Evolutionary conservation across 1,140 invertebrate genomes (phyloP).

Genomic region (Ceratina australensis): DNA sequence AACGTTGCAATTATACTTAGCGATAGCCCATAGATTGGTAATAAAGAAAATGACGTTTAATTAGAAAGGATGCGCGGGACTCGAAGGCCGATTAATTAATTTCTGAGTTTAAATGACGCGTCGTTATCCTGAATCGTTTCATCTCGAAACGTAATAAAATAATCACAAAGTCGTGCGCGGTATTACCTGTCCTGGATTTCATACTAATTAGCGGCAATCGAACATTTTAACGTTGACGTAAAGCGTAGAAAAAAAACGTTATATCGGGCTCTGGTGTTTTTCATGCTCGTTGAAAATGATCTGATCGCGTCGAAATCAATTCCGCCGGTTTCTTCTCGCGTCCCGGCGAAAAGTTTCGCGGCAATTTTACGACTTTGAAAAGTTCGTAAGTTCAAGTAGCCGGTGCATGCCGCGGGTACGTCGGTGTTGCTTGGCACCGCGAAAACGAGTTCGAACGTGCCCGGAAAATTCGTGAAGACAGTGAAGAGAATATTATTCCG

Average conservation of each 20-base stretch:
- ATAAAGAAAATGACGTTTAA: not conserved
- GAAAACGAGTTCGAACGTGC: not conserved
- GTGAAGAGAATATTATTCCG: constrained; percentile 39
- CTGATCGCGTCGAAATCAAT: constrained; percentile 37
- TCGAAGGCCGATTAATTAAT: not conserved
- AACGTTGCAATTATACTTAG: not conserved
- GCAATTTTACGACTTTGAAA: constrained; percentile 65
- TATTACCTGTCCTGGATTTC: too few species aligned
- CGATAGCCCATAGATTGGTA: not conserved
- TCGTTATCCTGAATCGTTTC: not conserved
- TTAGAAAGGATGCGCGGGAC: not conserved
- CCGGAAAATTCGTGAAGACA: not conserved
- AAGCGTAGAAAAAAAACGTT: too few species aligned
- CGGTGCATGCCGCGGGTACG: constrained; percentile 1
- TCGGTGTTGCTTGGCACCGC: constrained; percentile 47
- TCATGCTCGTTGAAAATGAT: too few species aligned
- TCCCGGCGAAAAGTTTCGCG: constrained; percentile 64
- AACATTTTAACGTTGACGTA: too few species aligned
- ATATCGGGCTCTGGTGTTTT: too few species aligned
- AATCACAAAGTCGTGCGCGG: too few species aligned
- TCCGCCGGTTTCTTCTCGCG: constrained; percentile 67
- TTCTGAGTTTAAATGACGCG: not conserved
- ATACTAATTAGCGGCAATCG: too few species aligned
- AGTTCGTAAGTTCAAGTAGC: constrained; percentile 25
- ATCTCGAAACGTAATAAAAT: not conserved